phyloP scores from a whole-genome alignment of 2,888 invertebrate species.

The Hemithea aestivaria region DNA sequence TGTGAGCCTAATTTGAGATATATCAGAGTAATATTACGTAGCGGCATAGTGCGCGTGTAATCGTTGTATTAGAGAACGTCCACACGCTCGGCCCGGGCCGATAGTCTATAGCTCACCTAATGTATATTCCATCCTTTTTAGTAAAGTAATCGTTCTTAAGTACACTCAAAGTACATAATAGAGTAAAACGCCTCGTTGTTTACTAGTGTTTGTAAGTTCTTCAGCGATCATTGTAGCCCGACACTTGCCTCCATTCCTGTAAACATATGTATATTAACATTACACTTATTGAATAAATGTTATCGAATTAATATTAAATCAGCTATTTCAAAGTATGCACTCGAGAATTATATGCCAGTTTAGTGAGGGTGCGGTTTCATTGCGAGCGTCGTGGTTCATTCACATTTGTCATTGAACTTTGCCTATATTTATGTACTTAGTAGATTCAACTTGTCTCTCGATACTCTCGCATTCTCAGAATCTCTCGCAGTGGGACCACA shows the following conservation, averaged over 20 bases:
- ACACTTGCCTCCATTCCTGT: constrained; percentile 65
- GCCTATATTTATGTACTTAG: too few species aligned
- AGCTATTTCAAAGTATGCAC: constrained; percentile 59
- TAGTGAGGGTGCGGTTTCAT: constrained; percentile 40
- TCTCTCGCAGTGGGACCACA: constrained; percentile 37
- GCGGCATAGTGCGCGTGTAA: constrained; percentile 56
- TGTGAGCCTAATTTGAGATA: constrained; percentile 34
- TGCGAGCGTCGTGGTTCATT: constrained; percentile 25
- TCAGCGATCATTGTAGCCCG: constrained; percentile 54
- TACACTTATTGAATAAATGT: constrained; percentile 47
- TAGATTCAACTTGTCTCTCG: constrained; percentile 10
- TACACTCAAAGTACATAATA: constrained; percentile 72
- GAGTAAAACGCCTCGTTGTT: constrained; percentile 61
- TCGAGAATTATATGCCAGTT: constrained; percentile 56
- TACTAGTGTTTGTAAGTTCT: constrained; percentile 64
- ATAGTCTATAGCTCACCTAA: constrained; percentile 69
- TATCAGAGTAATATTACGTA: constrained; percentile 50
- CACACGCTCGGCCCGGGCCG: constrained; percentile 44
- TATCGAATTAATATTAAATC: constrained; percentile 24
- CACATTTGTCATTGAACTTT: constrained; percentile 3
- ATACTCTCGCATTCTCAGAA: constrained; percentile 15
- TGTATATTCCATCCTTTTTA: constrained; percentile 78
- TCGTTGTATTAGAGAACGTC: constrained; percentile 47
- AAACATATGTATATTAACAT: constrained; percentile 68
- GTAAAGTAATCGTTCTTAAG: constrained; percentile 64